Conservation (phyloP, 2,888 invertebrate genomes). For the Andrena flavipes region DNA sequence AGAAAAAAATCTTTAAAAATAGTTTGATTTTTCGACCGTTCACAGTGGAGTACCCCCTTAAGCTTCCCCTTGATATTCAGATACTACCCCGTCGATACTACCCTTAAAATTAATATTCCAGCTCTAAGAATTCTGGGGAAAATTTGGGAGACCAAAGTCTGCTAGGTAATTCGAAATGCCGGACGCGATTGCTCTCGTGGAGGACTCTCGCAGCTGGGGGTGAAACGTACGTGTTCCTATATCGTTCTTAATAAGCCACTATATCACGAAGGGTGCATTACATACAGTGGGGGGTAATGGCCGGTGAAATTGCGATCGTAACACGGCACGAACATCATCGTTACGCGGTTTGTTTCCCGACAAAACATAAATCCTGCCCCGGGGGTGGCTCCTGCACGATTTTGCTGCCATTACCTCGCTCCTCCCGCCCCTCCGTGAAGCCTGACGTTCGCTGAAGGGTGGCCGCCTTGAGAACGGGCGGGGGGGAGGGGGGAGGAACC, state of each 20-base stretch:
- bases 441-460: not conserved
- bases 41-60: too few species aligned
- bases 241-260: conserved; percentile 58
- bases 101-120: too few species aligned
- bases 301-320: conserved; percentile 66
- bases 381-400: conserved; percentile 25
- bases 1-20: too few species aligned
- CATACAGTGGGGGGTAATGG: conserved; percentile 56
- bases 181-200: not conserved
- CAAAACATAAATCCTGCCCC: conserved; percentile 56
- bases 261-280: conserved; percentile 57
- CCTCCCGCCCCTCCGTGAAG: not conserved
- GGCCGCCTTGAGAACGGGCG: too few species aligned
- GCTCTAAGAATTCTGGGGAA: not conserved
- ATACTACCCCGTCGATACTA: too few species aligned
- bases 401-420: conserved; percentile 25
- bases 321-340: conserved; percentile 54
- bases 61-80: too few species aligned
- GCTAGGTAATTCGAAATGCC: not conserved
- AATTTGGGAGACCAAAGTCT: not conserved
- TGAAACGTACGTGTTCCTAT: not conserved
- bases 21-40: too few species aligned
- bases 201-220: conserved; percentile 10
- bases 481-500: not conserved
- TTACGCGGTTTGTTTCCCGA: conserved; percentile 39